Evolutionary conservation across 1,140 invertebrate species (phyloP).

Genomic region (Teleopsis dalmanni): DNA sequence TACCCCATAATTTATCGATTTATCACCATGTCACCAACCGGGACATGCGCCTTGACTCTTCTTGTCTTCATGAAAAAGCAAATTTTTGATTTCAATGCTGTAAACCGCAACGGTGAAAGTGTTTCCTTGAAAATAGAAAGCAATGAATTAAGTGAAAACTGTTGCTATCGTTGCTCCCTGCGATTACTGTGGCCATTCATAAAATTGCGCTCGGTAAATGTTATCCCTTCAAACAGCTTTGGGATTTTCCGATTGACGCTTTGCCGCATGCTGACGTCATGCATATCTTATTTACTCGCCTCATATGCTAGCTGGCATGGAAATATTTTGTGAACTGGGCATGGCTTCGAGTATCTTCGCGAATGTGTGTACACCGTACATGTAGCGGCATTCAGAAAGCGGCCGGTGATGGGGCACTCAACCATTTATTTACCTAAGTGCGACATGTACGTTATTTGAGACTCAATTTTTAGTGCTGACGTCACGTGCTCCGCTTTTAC

Average conservation of each 20-base stretch:
- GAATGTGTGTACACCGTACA: too few relatives aligned
- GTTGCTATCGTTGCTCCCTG: neutral
- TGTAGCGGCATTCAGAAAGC: too few relatives aligned
- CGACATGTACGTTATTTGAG: too few relatives aligned
- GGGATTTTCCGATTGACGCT: neutral
- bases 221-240: neutral
- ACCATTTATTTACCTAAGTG: too few relatives aligned
- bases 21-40: slow-evolving; percentile 2
- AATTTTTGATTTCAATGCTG: too few relatives aligned
- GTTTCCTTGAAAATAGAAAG: slow-evolving; percentile 1
- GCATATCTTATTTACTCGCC: slow-evolving; percentile 1
- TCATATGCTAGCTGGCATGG: too few relatives aligned
- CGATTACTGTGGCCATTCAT: neutral
- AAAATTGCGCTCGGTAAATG: neutral
- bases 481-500: too few relatives aligned
- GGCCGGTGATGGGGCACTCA: too few relatives aligned
- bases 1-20: slow-evolving; percentile 41
- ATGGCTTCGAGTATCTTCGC: too few relatives aligned
- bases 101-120: neutral
- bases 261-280: slow-evolving; percentile 5
- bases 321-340: too few relatives aligned
- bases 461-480: too few relatives aligned
- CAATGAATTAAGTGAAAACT: slow-evolving; percentile 8
- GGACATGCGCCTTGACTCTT: slow-evolving; percentile 31
- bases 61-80: too few relatives aligned